These are phyloP conservation scores for Nicator chloris DNA, from an alignment of 2,113 vertebrate species.

Conservation along the genomic window DNA sequence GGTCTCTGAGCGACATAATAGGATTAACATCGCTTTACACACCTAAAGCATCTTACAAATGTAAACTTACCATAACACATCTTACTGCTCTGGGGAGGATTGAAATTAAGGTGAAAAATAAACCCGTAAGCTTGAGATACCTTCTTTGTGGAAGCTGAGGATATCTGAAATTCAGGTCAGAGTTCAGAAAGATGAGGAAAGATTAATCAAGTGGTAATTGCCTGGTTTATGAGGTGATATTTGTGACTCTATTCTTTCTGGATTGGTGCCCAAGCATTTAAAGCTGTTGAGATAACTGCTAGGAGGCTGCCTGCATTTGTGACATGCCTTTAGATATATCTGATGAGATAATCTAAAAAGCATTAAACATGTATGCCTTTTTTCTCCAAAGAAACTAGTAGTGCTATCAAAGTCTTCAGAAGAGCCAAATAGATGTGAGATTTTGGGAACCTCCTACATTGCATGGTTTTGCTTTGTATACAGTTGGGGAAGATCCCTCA, in stretches of 20 bases:
- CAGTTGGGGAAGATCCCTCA: neutral
- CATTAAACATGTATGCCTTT: neutral
- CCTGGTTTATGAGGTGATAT: neutral
- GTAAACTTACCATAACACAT: neutral
- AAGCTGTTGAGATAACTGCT: neutral
- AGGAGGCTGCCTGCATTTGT: neutral
- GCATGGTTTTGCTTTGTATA: neutral
- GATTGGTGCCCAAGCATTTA: neutral
- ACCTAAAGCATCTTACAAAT: neutral
- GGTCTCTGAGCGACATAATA: neutral
- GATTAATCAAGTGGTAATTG: neutral
- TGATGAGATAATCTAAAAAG: neutral
- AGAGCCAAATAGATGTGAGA: neutral
- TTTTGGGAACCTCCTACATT: neutral
- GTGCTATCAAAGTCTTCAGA: neutral
- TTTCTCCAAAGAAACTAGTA: neutral
- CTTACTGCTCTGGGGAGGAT: neutral
- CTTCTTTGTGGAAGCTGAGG: neutral
- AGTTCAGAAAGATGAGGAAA: neutral
- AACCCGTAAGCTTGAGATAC: neutral
- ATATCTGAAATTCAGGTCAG: neutral
- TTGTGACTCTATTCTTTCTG: neutral
- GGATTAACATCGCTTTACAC: neutral
- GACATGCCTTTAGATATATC: neutral
- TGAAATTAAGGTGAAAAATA: neutral